Conservation (phyloP, 2,888 invertebrate genomes). For the Epicampocera succincta region DNA sequence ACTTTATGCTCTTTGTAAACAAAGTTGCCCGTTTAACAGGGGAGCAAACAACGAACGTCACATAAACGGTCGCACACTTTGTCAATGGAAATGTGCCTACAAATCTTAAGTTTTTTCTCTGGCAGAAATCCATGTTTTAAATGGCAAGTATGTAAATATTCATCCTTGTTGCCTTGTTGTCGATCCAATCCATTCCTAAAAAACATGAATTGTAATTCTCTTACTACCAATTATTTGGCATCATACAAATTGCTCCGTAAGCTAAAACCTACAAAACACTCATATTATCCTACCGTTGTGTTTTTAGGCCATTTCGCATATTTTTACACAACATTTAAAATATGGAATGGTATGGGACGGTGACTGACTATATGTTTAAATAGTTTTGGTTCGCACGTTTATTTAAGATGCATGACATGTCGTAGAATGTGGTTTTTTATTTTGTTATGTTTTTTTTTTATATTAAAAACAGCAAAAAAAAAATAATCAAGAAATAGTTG, state of each 20-base stretch:
- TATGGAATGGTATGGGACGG: conserved; percentile 43
- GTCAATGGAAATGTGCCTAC: no score
- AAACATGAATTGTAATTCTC: no score
- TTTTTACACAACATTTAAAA: conserved; percentile 64
- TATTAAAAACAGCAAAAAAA: conserved; percentile 32
- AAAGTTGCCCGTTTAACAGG: no score
- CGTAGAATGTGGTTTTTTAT: conserved; percentile 51
- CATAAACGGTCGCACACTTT: no score
- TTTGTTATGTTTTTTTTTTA: not conserved
- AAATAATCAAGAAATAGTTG: conserved; percentile 55
- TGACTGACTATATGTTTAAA: conserved; percentile 41
- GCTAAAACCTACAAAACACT: not conserved
- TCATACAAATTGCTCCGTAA: not conserved
- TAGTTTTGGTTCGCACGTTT: conserved; percentile 70
- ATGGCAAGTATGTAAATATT: no score
- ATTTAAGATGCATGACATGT: conserved; percentile 69
- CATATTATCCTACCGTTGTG: conserved; percentile 15
- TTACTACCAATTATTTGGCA: not conserved
- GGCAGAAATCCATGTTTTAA: no score
- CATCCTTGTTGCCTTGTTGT: no score
- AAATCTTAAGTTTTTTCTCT: no score
- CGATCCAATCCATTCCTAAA: no score
- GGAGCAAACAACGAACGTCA: no score
- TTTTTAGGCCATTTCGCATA: conserved; percentile 69
- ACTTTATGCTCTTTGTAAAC: no score